Evolutionary conservation across 1,140 invertebrate genomes (phyloP).

Genomic region (Scaptodrosophila lebanonensis): DNA sequence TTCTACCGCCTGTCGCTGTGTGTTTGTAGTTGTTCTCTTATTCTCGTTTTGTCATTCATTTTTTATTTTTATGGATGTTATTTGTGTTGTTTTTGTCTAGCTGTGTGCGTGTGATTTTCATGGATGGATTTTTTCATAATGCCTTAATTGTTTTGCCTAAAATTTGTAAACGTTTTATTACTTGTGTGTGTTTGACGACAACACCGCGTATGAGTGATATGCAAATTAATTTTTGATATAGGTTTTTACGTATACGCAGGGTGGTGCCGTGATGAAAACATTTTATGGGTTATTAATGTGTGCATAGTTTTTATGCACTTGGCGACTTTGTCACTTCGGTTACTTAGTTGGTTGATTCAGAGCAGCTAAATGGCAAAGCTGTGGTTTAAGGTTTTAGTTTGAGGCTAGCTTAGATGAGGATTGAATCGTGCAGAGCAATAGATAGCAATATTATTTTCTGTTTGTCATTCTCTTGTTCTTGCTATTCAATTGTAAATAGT

Average conservation of each 20-base stretch:
- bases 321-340: too few species aligned
- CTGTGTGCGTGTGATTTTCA: too few species aligned
- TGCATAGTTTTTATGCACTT: too few species aligned
- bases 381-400: too few species aligned
- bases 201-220: slow-evolving; percentile 38
- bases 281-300: neutral
- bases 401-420: too few species aligned
- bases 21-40: too few species aligned
- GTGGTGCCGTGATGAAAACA: neutral
- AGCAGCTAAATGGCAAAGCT: too few species aligned
- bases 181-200: slow-evolving; percentile 28
- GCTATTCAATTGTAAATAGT: too few species aligned
- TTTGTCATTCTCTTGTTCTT: too few species aligned
- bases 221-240: slow-evolving; percentile 36
- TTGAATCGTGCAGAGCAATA: too few species aligned
- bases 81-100: slow-evolving; percentile 2
- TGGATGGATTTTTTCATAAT: neutral
- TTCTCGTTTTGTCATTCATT: slow-evolving; percentile 13
- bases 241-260: slow-evolving; percentile 6
- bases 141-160: slow-evolving; percentile 15
- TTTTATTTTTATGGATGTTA: slow-evolving; percentile 12
- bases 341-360: too few species aligned
- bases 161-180: slow-evolving; percentile 4
- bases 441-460: too few species aligned
- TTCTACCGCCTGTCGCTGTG: slow-evolving; percentile 3